Evolutionary conservation across 1,140 invertebrate species (phyloP), one percentile per base, ranked within the genome.

Genomic region (Apocrypta bakeri): DNA sequence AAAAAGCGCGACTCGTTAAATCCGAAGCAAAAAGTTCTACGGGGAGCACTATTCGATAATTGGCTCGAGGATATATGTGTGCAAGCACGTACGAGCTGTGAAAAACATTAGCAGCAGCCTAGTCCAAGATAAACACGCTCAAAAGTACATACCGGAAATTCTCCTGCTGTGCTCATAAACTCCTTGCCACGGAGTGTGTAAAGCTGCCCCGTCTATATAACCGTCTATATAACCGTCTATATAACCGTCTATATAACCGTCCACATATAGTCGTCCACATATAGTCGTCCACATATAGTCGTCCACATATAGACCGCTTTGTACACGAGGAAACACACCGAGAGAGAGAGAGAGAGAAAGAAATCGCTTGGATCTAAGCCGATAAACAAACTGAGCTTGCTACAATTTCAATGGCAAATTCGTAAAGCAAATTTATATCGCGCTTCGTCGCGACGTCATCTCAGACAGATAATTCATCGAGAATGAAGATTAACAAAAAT

Each of bases 341-440:
- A 37, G 33, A 37, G 33, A 37, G 33, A 37, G 33, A 37, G 14
- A 56, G 17, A 14, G 21, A 63, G n/a, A 48, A 4, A 66, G 42
- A 71, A 61, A 11, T 3, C n/a, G 8, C 33, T 11, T 0, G 48
- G 25, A 72, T 56, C 69, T 76, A 56, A 81, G 66, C 37, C 61
- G 40, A 42, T 66, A 71, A 81, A 42, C 48, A 42, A 73, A 37
- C 33, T 37, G 68, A 17, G 29, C 72, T 25, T 56, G 12, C 12
- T 24, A 48, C 81, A 64, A 82, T 72, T 82, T 78, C 66, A 64
- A 76, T 82, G 81, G 42, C 29, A 82, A 77, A 82, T 82, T 82
- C 64, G 78, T 82, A 77, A 71, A 72, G 42, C 40, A 48, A 9
- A 29, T 25, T 31, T 8, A 2, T 33, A 0, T 2, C 56, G 21